Base-by-base conservation (phyloP, 2,888 invertebrate genomes). In the Melanargia galathea region DNA sequence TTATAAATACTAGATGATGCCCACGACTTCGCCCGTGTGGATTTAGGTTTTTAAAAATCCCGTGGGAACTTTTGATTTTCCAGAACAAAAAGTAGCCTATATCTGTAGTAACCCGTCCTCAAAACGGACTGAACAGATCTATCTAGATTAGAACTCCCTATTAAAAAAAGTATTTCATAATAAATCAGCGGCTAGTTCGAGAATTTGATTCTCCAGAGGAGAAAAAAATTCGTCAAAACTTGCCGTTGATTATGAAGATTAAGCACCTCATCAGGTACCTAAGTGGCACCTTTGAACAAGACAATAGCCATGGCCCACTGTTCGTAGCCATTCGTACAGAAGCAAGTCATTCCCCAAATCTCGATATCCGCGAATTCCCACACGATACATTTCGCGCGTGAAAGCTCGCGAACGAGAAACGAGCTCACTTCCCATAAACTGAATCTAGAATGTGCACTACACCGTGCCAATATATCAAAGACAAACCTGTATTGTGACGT, bases 401-500 rank as follows among this genome's bases (percentile, higher is more conserved):
- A 80, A 79, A 79, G 74, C 72, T 79, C 82, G 81, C 81, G 80
- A 81, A 79, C 78, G 65, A 52, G 63, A 68, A 71, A 70, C 79
- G 77, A 82, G 84, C 75, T 81, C 83, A 78, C 76, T 86, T 87
- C 87, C 87, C 87, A 86, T 84, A 85, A 84, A 82, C 76, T 81
- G 83, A 83, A 86, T 86, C 86, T 83, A 86, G 88, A 87, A 86
- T 85, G 82, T 79, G 78, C 82, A 81, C 69, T 80, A 87, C 75
- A 84, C 85, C 88, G 80, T 87, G 80, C 66, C 80, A 81, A 82
- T 81, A 82, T 81, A 79, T 79, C 82, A 78, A 79, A 81, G 82
- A 79, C 79, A 75, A 76, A 76, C 76, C 80, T 22, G 77, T 73
- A 70, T 82, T 83, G 81, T 82, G 65, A 72, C 74, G 72, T 71